Evolutionary conservation across 2,888 invertebrate genomes (phyloP), one percentile per base, ranked within the genome.

Genomic region (Chymomyza fuscimana): DNA sequence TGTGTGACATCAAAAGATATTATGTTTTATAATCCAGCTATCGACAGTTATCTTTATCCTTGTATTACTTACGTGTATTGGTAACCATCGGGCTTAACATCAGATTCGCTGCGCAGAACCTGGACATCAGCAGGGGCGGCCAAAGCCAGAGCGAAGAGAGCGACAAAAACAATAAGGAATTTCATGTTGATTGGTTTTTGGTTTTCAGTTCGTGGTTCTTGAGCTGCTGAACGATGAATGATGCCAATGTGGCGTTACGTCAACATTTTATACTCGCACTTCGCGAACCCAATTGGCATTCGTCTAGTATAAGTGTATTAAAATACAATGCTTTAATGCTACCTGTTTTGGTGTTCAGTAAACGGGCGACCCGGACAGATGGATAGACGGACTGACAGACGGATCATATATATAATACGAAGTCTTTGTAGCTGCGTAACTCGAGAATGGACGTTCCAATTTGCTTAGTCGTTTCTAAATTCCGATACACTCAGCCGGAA

Each of bases 41-140:
- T n/a, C n/a, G n/a, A n/a, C n/a, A n/a, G n/a, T n/a, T n/a, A n/a
- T n/a, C n/a, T n/a, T n/a, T n/a, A n/a, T 4, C 2, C 3, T 1
- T 40, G 40, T 0, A 19, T 7, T 10, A 70, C 76, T 81, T 72
- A 82, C 86, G 0, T 0, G 32, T 92, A 93, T 51, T 89, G 92
- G 90, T 93, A 94, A 36, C 92, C 89, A 61, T 93, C 93, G n/a
- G 92, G 80, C 59, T 93, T 93, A 61, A 93, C 83, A 1, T 78
- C 75, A 1, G 79, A 63, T 0, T 68, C 67, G 0, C 3, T 58
- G 15, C 63, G 65, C 6, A 84, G 0, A 51, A 78, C 19, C 5
- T 6, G 0, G 0, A 56, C 77, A 0, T 70, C 5, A 4, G 66
- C 9, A 16, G 90, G 84, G 10, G 85, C 88, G n/a, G 90, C 90